Conservation (phyloP, 1,140 invertebrate species). For the Bombyx mori region ASM3026992v2 NC_085112.1:5970501-5971000, state of each 20-base stretch:
- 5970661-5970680: constrained; percentile 60
- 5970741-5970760: no score
- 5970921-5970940: background rate
- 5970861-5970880: background rate
- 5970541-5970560: constrained; percentile 65
- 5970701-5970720: constrained; percentile 22
- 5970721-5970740: no score
- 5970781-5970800: no score
- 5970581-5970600: constrained; percentile 53
- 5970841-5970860: background rate
- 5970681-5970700: constrained; percentile 53
- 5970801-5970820: no score
- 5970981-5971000: constrained; percentile 50
- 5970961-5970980: constrained; percentile 37
- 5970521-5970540: constrained; percentile 69
- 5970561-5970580: constrained; percentile 69
- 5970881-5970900: background rate
- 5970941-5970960: background rate
- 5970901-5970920: background rate
- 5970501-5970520: constrained; percentile 65
- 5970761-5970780: no score
- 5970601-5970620: constrained; percentile 66
- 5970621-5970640: constrained; percentile 48
- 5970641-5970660: constrained; percentile 68
- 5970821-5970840: no score